Evolutionary conservation across 2,113 vertebrate species (phyloP).

Genomic region (Cepphus grylle): DNA sequence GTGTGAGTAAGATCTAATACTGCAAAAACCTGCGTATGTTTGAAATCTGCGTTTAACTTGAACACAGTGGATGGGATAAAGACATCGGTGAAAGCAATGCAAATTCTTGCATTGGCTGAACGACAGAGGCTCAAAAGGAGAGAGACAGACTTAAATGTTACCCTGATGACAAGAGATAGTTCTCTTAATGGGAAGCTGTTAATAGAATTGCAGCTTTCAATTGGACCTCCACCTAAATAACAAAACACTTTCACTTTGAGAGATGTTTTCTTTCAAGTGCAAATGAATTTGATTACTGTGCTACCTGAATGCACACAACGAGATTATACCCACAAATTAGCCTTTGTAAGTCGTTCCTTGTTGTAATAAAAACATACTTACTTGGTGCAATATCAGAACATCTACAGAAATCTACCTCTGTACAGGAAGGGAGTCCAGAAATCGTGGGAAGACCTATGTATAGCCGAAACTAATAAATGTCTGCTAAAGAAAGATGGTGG

Average conservation of each 20-base stretch:
- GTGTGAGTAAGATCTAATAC: neutral
- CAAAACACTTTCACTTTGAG: neutral
- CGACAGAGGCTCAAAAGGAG: neutral
- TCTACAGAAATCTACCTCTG: slow-evolving; percentile 50
- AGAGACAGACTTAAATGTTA: neutral
- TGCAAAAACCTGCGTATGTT: neutral
- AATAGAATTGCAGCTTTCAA: neutral
- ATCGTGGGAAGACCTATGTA: neutral
- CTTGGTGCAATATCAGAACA: slow-evolving; percentile 31
- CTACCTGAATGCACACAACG: neutral
- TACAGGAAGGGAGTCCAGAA: neutral
- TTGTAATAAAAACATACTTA: neutral
- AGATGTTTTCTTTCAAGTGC: neutral
- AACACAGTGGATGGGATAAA: neutral
- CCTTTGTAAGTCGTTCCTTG: neutral
- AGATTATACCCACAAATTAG: neutral
- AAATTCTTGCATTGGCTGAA: neutral
- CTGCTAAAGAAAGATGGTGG: neutral
- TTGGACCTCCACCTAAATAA: neutral
- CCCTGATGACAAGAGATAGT: neutral
- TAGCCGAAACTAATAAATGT: neutral
- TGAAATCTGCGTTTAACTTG: neutral
- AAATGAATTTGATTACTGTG: neutral
- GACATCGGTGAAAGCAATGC: neutral
- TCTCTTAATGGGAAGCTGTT: neutral